Conservation (phyloP, 2,113 vertebrate species). For the Muntiacus muntjak region DNA sequence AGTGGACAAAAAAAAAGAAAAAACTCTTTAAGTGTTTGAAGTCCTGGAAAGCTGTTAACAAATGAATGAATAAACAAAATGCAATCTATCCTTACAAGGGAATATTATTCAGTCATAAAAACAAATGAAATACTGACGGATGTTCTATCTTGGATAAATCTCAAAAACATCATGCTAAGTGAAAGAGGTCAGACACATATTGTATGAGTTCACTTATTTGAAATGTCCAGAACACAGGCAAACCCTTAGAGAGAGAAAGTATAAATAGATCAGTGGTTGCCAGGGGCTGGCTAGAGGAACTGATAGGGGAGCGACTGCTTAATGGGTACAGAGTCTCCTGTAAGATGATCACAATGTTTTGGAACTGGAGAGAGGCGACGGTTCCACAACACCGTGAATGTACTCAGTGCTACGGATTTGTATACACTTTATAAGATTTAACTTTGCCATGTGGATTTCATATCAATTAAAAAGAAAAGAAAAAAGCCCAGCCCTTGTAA, state of each 20-base stretch:
- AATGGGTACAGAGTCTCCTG: no score
- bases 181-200: not conserved
- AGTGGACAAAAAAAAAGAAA: rapidly evolving
- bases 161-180: not conserved
- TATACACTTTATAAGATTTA: not conserved
- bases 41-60: not conserved
- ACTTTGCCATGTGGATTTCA: not conserved
- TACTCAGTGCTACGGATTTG: not conserved
- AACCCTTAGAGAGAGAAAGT: not conserved
- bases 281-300: not conserved
- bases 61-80: not conserved
- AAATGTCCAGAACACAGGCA: not conserved
- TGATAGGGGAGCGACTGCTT: not conserved
- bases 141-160: not conserved
- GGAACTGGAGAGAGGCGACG: not conserved
- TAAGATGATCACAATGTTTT: not conserved
- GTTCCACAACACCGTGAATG: not conserved
- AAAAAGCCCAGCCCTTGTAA: not conserved
- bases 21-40: not conserved
- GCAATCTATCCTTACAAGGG: not conserved
- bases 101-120: not conserved
- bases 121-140: not conserved
- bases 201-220: not conserved
- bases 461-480: not conserved
- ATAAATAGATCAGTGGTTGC: not conserved